Conservation (phyloP, 2,113 vertebrate species). For the Varanus komodoensis region DNA sequence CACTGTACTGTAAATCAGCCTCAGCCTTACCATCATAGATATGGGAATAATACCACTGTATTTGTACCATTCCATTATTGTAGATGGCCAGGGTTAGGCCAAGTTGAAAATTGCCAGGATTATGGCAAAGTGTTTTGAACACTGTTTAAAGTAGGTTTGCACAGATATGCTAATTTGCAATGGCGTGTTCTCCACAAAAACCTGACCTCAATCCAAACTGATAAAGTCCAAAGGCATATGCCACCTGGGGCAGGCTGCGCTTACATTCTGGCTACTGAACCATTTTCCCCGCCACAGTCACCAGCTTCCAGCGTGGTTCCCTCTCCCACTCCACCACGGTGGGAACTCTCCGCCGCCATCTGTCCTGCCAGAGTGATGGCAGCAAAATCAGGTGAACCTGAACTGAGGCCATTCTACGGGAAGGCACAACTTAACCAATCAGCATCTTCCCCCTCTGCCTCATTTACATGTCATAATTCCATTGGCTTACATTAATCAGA, state of each 20-base stretch:
- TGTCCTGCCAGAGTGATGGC: not conserved
- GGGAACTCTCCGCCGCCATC: not conserved
- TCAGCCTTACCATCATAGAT: not conserved
- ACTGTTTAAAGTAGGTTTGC: not conserved
- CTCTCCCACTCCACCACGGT: not conserved
- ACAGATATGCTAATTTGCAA: not conserved
- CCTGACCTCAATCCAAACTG: not conserved
- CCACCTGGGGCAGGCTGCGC: not conserved
- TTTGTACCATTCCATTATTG: not conserved
- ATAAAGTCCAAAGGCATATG: not conserved
- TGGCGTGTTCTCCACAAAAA: not conserved
- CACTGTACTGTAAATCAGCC: not conserved
- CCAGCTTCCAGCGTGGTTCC: not conserved
- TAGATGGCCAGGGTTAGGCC: not conserved
- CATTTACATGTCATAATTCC: not conserved
- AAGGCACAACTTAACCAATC: not conserved
- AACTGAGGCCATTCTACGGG: slow-evolving; percentile 15
- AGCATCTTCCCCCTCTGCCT: not conserved
- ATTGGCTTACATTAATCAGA: not conserved
- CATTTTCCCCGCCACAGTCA: not conserved
- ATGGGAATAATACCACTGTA: not conserved
- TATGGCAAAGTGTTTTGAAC: not conserved
- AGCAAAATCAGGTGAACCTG: not conserved
- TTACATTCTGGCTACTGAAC: not conserved
- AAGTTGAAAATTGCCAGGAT: not conserved